These are phyloP conservation scores for Dasysyrphus albostriatus DNA, from an alignment of 2,888 invertebrate genomes.

Conservation along the genomic window DNA sequence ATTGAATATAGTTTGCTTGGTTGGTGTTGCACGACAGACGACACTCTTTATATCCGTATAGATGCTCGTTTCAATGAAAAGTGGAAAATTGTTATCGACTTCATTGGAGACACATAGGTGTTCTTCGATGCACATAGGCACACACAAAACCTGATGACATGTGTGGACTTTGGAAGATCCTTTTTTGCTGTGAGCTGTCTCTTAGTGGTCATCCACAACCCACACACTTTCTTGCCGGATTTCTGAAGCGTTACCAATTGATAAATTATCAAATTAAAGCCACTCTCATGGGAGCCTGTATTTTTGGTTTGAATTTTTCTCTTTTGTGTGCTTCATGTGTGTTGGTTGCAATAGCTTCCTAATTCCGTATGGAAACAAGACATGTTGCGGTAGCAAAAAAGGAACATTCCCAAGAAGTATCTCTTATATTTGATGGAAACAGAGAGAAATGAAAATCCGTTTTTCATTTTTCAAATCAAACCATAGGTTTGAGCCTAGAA, in stretches of 20 bases:
- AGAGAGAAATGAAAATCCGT: too few relatives aligned
- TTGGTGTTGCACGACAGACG: conserved; percentile 36
- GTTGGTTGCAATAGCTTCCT: not conserved
- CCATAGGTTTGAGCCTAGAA: too few relatives aligned
- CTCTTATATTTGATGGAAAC: not conserved
- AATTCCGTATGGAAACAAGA: not conserved
- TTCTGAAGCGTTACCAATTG: conserved; percentile 58
- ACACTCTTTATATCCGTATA: not conserved
- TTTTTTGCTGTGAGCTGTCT: conserved; percentile 14
- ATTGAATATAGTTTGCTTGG: conserved; percentile 34
- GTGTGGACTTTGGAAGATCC: conserved; percentile 25
- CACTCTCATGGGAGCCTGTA: not conserved
- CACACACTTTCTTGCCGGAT: conserved; percentile 32
- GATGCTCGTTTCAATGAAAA: conserved; percentile 48
- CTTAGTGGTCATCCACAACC: conserved; percentile 9
- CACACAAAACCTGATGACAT: conserved; percentile 34
- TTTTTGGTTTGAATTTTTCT: not conserved
- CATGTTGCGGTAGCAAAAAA: not conserved
- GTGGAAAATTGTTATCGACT: conserved; percentile 64
- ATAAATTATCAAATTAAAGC: conserved; percentile 26
- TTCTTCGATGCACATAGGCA: conserved; percentile 1
- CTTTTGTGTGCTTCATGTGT: not conserved
- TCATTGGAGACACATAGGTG: conserved; percentile 24
- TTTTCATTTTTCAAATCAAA: too few relatives aligned
- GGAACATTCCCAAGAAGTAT: not conserved